Evolutionary conservation across 2,797 vertebrate species (phyloP).

Genomic region (Morelia viridis): DNA sequence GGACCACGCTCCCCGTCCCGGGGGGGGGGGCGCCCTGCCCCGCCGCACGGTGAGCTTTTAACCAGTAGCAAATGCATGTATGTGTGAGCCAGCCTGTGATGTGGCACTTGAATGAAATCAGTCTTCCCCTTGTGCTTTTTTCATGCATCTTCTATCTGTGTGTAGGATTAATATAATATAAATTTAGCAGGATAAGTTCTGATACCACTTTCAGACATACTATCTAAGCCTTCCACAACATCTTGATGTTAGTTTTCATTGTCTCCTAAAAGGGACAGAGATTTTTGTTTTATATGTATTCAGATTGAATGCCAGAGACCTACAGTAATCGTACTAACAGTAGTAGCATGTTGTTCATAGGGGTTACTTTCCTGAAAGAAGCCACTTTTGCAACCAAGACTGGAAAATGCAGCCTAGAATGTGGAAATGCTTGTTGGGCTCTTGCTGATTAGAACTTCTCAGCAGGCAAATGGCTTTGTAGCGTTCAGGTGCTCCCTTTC

Average conservation of each 20-base stretch:
- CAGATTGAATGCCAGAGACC: no score
- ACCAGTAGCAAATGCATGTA: neutral
- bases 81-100: neutral
- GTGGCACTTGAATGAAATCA: neutral
- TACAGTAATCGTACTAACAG: neutral
- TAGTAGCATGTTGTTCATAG: neutral
- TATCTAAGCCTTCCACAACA: neutral
- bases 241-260: neutral
- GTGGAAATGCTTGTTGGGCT: neutral
- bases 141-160: no score
- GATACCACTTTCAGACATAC: no score
- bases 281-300: neutral
- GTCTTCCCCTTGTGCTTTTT: no score
- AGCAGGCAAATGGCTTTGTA: neutral
- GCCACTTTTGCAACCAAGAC: no score
- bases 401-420: neutral
- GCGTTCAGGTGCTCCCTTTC: neutral
- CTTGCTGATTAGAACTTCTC: neutral
- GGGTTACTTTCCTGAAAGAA: no score
- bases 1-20: no score
- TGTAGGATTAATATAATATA: no score
- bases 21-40: no score
- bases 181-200: no score
- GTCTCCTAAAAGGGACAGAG: neutral
- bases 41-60: no score